These are phyloP conservation scores for Chamaea fasciata DNA, from an alignment of 2,113 vertebrate genomes.

Conservation along the genomic window DNA sequence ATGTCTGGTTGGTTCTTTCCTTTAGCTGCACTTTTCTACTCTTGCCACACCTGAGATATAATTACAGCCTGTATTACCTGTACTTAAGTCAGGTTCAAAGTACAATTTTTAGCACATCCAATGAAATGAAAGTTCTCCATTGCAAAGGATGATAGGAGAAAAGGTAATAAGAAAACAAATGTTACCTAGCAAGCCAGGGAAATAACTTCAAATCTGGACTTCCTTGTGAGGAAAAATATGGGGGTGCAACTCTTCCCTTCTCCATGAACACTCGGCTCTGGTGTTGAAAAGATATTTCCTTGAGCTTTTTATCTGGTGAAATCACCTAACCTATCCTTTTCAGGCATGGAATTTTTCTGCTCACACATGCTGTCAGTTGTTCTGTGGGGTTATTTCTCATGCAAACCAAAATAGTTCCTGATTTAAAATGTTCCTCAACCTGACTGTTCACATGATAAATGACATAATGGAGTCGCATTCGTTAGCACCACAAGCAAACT, in stretches of 20 bases:
- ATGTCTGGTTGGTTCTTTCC: background rate
- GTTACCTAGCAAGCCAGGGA: background rate
- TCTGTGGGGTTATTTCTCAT: conserved; percentile 44
- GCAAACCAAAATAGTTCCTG: conserved; percentile 49
- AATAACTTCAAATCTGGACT: conserved; percentile 19
- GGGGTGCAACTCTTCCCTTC: background rate
- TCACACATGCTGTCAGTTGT: conserved; percentile 35
- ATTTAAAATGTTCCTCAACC: conserved; percentile 51
- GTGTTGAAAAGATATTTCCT: background rate
- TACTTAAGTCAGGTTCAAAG: background rate
- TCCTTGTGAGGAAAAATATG: background rate
- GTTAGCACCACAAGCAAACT: conserved; percentile 47
- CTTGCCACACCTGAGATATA: background rate
- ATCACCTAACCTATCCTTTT: conserved; percentile 22
- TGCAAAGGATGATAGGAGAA: background rate
- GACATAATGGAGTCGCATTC: conserved; percentile 37
- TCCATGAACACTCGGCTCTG: background rate
- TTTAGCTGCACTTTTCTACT: background rate
- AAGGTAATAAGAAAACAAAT: background rate
- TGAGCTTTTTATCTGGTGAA: background rate
- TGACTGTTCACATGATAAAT: conserved; percentile 60
- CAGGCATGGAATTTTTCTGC: conserved; percentile 30
- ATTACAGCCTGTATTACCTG: background rate
- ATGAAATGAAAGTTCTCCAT: background rate
- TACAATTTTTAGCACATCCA: conserved; percentile 29